These are phyloP conservation scores for Balaenoptera acutorostrata DNA, from an alignment of 2,113 vertebrate genomes.

Conservation along the genomic window DNA sequence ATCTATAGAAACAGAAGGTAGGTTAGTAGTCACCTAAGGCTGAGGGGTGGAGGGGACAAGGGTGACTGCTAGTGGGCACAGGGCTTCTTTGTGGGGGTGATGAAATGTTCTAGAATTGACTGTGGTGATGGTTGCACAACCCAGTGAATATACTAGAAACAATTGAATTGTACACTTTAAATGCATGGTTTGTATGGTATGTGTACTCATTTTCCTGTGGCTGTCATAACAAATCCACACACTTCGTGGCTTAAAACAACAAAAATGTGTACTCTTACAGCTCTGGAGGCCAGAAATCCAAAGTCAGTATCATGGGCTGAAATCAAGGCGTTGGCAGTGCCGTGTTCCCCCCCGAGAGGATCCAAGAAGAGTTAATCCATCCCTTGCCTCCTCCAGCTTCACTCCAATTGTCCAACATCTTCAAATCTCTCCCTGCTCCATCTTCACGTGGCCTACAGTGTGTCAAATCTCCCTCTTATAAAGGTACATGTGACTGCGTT, in stretches of 20 bases:
- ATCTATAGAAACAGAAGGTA: not conserved
- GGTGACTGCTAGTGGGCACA: not conserved
- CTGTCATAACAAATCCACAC: not conserved
- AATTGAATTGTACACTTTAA: not conserved
- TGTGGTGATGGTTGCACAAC: not conserved
- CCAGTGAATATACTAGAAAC: not conserved
- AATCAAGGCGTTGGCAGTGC: not conserved
- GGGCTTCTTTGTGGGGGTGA: not conserved
- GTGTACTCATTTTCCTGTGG: not conserved
- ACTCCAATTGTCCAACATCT: not conserved
- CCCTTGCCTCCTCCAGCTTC: not conserved
- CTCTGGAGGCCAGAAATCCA: not conserved
- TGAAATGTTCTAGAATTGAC: not conserved
- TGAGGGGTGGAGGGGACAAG: not conserved
- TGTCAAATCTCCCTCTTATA: not conserved
- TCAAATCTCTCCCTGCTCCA: not conserved
- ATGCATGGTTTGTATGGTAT: not conserved
- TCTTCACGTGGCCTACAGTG: not conserved
- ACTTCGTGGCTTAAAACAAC: not conserved
- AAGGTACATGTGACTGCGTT: not conserved
- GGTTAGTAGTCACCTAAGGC: not conserved
- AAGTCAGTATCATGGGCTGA: not conserved
- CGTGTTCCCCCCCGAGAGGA: not conserved
- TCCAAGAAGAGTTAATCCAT: not conserved
- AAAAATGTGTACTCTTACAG: not conserved